Base-by-base conservation (phyloP, 2,888 invertebrate species). In the Dicyrtomina minuta region DNA sequence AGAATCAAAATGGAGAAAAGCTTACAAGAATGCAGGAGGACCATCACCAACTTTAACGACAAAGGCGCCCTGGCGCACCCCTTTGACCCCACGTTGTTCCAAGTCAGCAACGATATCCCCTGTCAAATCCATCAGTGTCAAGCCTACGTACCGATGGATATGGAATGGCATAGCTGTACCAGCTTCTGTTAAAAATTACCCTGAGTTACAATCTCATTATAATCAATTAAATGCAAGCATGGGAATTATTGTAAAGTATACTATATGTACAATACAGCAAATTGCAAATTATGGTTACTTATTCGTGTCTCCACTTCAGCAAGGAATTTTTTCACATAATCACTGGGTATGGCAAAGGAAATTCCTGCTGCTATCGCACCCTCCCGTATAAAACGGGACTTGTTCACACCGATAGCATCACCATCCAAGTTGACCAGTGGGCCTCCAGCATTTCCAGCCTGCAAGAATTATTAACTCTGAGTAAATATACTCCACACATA, bases 281-380 rank as follows among this genome's bases (percentile, higher is more conserved):
- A n/a, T n/a, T n/a, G n/a, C n/a, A n/a, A n/a, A n/a, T n/a, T n/a
- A n/a, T n/a, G n/a, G n/a, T n/a, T n/a, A n/a, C n/a, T n/a, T n/a
- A n/a, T n/a, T n/a, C n/a, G n/a, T n/a, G 78, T 74, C 58, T 80
- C 80, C 1, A 81, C 80, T 70, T 79, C 79, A 15, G 84, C 83
- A 22, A 96, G 81, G 80, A 96, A 96, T 3, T 89, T 86, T 81
- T 91, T 92, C 0, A 91, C 95, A 82, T 84, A 82, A 79, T 86
- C 84, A 59, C 91, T 90, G 10, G 96, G 96, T 80, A 97, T 96
- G 0, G 96, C 96, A 82, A 97, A 97, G 0, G 95, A 95, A 74
- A 97, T 96, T 12, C 96, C 96, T 0, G 94, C 91, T 15, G 94
- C 91, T 82, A 92, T 93, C 91, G n/a, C n/a, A 90, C n/a, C n/a